Evolutionary conservation across 2,888 invertebrate genomes (phyloP).

Genomic region (Celastrina argiolus): DNA sequence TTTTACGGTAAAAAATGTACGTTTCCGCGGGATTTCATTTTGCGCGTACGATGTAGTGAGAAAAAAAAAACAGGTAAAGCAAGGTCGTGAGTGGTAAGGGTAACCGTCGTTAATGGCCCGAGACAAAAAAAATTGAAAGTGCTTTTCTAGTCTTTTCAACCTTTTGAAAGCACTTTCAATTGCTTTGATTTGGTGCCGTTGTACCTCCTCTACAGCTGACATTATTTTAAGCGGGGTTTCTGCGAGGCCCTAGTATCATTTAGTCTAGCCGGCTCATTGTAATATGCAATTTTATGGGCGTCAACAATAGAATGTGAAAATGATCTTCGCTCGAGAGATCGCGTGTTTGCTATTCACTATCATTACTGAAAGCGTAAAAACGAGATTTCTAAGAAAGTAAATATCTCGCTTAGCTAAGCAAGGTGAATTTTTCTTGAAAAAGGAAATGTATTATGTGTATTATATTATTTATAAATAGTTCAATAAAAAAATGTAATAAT

Average conservation of each 20-base stretch:
- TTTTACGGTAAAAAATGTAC: no score
- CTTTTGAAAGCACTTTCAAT: no score
- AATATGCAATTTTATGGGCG: not conserved
- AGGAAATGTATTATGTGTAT: not conserved
- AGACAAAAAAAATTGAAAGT: no score
- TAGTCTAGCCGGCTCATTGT: not conserved
- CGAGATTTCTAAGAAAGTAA: conserved; percentile 45
- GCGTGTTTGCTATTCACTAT: conserved; percentile 43
- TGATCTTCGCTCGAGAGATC: conserved; percentile 18
- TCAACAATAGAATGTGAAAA: conserved; percentile 25
- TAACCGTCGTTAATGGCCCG: no score
- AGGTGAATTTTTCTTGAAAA: not conserved
- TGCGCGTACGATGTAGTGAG: no score
- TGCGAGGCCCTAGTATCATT: not conserved
- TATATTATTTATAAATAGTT: not conserved
- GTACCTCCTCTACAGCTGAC: no score
- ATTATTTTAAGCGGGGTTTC: not conserved
- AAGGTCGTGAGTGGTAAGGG: no score
- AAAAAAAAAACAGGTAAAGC: no score
- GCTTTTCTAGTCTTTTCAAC: no score
- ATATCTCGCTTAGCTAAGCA: conserved; percentile 22
- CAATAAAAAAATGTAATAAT: not conserved
- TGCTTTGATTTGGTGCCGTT: no score
- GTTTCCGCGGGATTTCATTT: no score
- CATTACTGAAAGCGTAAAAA: conserved; percentile 68